Evolutionary conservation across 2,888 invertebrate species (phyloP), one percentile per base, ranked within the genome.

Genomic region (Bimastos eiseni): DNA sequence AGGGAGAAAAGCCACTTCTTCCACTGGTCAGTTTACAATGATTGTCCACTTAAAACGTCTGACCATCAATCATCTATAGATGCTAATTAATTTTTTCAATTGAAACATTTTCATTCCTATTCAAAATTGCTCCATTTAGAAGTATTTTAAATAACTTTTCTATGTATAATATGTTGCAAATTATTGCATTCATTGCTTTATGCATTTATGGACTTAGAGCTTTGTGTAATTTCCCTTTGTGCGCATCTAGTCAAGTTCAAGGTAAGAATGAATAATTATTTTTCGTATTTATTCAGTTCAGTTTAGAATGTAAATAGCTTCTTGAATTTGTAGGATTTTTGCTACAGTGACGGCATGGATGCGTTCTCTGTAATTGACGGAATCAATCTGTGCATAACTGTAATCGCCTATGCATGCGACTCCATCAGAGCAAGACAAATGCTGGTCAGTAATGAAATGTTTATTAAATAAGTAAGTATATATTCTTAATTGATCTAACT

Each of bases 361-460:
- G 98, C 98, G 96, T 98, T 99, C 90, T 98, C 98, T 21, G 97
- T 99, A 17, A 96, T 99, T 92, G 99, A 99, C 95, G 98, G 98
- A 93, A 98, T 99, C 94, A 98, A 98, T n/a, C 96, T 99, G 91
- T 99, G 99, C 95, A 98, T 99, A 0, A 99, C 99, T 97, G 99
- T 99, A 0, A 98, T 99, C 13, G 98, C 99, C 0, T 99, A 99
- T 95, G 97, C 99, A 0, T 98, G 99, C 15, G 99, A 99, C 95
- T 98, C 99, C 91, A 97, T 95, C 91, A 94, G 96, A 83, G 95
- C 95, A 91, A 95, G 95, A 92, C 96, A 96, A 93, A 96, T 96
- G 96, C 94, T 96, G 93, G 95, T 95, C 91, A 92, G 94, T 93
- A 38, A 2, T n/a, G 3, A 49, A 1, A 41, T 11, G 41, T 5